Evolutionary conservation across 2,797 vertebrate genomes (phyloP).

Genomic region (Anguilla megastoma): DNA sequence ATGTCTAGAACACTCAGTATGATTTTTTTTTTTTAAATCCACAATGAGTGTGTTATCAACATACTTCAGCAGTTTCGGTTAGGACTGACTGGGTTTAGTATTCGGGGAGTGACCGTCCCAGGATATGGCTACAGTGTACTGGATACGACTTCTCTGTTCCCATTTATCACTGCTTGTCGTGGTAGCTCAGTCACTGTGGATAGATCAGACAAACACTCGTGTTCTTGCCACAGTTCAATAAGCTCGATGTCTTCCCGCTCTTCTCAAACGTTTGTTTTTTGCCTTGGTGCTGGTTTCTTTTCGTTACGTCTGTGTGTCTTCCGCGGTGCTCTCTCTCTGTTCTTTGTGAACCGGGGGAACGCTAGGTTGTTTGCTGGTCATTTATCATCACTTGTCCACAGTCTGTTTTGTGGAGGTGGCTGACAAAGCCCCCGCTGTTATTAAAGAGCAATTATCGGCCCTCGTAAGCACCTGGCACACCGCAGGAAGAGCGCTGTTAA

Average conservation of each 20-base stretch:
- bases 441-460: not conserved
- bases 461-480: not conserved
- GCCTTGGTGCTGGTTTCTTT: not conserved
- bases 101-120: not conserved
- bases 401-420: not conserved
- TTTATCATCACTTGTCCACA: not conserved
- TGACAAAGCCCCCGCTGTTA: not conserved
- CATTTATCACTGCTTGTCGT: not conserved
- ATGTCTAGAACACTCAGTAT: not conserved
- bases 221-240: slow-evolving; percentile 21
- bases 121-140: not conserved
- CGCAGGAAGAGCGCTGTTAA: not conserved
- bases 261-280: not conserved
- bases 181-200: not conserved
- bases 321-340: not conserved
- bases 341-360: not conserved
- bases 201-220: not conserved
- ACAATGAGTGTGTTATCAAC: not conserved
- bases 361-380: not conserved
- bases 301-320: not conserved
- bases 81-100: not conserved
- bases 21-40: not conserved
- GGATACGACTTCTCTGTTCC: not conserved
- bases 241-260: not conserved
- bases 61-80: not conserved